phyloP scores from a whole-genome alignment of 2,888 invertebrate genomes.

The Ectemnius lituratus region DNA sequence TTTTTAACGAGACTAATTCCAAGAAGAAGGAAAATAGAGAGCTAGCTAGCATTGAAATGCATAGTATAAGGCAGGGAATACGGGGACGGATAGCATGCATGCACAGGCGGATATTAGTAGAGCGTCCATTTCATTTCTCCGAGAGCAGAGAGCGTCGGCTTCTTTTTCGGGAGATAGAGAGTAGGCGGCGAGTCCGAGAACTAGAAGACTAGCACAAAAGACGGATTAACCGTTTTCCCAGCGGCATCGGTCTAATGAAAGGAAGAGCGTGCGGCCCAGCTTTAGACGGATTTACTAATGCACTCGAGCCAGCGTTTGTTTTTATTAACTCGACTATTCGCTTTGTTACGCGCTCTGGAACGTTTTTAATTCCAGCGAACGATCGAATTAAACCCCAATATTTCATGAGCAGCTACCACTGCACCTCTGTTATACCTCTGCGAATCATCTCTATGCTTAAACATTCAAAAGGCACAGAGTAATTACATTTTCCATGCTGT shows the following conservation, averaged over 20 bases:
- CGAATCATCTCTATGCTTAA: no score
- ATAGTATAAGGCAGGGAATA: background rate
- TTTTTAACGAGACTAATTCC: no score
- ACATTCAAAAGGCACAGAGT: no score
- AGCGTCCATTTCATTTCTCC: slow-evolving; percentile 14
- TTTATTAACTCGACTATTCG: slow-evolving; percentile 50
- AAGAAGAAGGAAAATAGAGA: no score
- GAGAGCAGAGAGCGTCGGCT: background rate
- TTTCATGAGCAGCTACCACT: background rate
- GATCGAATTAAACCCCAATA: slow-evolving; percentile 16
- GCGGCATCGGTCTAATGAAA: slow-evolving; percentile 32
- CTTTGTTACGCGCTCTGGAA: slow-evolving; percentile 26
- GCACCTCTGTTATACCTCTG: background rate
- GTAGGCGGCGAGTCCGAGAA: slow-evolving; percentile 4
- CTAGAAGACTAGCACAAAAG: slow-evolving; percentile 47
- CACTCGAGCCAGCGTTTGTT: slow-evolving; percentile 51
- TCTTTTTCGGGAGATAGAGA: slow-evolving; percentile 24
- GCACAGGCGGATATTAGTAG: background rate
- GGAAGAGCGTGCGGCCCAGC: slow-evolving; percentile 39
- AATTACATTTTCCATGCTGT: no score
- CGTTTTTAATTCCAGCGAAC: slow-evolving; percentile 34
- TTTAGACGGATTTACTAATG: slow-evolving; percentile 56
- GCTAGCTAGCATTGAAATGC: no score
- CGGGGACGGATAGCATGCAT: background rate
- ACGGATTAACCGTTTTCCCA: slow-evolving; percentile 55